Base-by-base conservation (phyloP, 2,113 vertebrate genomes). In the Dromaius novaehollandiae region DNA sequence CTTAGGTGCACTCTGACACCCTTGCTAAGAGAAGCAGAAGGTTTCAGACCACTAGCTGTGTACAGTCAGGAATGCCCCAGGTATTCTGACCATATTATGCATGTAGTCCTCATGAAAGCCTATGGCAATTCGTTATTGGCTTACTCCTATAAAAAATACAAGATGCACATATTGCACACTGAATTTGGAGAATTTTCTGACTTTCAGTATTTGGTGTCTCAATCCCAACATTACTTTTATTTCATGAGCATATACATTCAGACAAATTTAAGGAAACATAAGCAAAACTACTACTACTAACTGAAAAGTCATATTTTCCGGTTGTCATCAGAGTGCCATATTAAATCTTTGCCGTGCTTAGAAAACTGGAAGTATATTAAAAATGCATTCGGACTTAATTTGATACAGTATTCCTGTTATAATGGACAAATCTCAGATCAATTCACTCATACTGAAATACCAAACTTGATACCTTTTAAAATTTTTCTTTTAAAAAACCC, bases 41-140 rank as follows among this genome's bases (percentile, higher is more conserved):
- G 13, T 28, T 77, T 90, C 36, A 48, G 51, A 34, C 60, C 50
- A n/a, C 42, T 44, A 22, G 14, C 25, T 48, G 36, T 75, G 2
- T 44, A 38, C 0, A 0, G 15, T 13, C 26, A 66, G 60, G 38
- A 89, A 42, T 0, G 0, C 4, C 18, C 20, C 32, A 83, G 25
- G 44, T 93, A 55, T 50, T 68, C 32, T 55, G 34, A 64, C 14
- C 17, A 16, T 34, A 38, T 13, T 11, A 53, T 18, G 30, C 51
- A 38, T 0, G 1, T 0, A 0, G 13, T 73, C n/a, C 69, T 76
- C 64, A 51, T 25, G n/a, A 86, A 85, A 86, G 30, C 51, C n/a
- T 19, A n/a, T 8, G n/a, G 36, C n/a, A 30, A 6, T 51, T 79
- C 1, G 1, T 71, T 80, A 40, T 32, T 68, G 84, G 24, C 16